Base-by-base conservation (phyloP, 2,113 vertebrate genomes). In the Lasiurus cinereus region DNA sequence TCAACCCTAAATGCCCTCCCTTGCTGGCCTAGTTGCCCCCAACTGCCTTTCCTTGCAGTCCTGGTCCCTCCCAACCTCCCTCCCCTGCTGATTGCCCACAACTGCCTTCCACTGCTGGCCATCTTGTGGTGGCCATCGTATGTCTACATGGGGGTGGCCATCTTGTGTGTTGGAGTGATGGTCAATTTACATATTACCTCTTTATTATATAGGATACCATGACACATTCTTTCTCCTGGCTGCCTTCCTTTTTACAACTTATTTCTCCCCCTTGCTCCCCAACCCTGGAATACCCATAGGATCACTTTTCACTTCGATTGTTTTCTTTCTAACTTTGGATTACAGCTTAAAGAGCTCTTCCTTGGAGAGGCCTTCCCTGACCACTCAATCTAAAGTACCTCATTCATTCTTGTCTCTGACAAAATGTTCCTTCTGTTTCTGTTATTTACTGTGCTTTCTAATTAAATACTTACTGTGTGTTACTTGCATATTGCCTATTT, bases 161-260 rank as follows among this genome's bases (percentile, higher is more conserved):
- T 56, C 7, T 56, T 21, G 54, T 21, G 54, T 56, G 18, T 56
- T 56, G 19, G 54, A 56, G 54, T 56, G 54, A 56, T 56, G 19
- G 54, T 21, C 54, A 21, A 56, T 56, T 56, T 56, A 15, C 19
- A 56, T 56, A 56, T 56, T 56, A 56, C 19, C 18, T 56, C 54
- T 56, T 54, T 54, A 54, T 54, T 19, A 54, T 54, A 54, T 54
- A 54, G 52, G 52, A 54, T 66, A 62, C 31, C 31, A 33, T 50
- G 3, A 3, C 24, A 79, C 18, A 0, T 6, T 56, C 54, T 56
- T 72, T 72, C 27, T 73, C 33, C 12, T 43, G 13, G 36, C 11
- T 19, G 0, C 6, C 2, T 13, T 66, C 8, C 18, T 9, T 3
- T 1, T 16, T 74, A 33, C 46, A 50, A 18, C 10, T 22, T 9